Evolutionary conservation across 2,888 invertebrate genomes (phyloP).

Genomic region (Drosophila paramelanica): DNA sequence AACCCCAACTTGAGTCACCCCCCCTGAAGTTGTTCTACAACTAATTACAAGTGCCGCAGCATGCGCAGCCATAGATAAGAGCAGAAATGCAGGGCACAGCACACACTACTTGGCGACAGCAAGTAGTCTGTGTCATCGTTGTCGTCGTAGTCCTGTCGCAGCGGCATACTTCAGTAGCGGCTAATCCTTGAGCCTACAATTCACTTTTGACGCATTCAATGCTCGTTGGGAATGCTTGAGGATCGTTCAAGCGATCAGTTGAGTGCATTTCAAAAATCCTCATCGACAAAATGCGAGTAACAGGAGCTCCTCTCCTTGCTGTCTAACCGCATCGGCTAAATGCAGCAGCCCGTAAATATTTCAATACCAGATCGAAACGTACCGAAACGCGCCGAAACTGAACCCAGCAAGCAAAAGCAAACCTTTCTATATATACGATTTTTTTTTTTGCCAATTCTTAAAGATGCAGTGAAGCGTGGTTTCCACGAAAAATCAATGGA

Average conservation of each 20-base stretch:
- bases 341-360: slow-evolving; percentile 68
- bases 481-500: slow-evolving; percentile 26
- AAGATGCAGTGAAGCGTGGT: slow-evolving; percentile 53
- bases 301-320: slow-evolving; percentile 34
- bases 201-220: slow-evolving; percentile 77
- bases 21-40: slow-evolving; percentile 11
- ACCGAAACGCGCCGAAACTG: slow-evolving; percentile 3
- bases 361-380: slow-evolving; percentile 28
- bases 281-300: slow-evolving; percentile 28
- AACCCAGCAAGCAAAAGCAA: slow-evolving; percentile 9
- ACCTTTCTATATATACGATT: too few relatives aligned
- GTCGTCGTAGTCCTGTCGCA: slow-evolving; percentile 3
- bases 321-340: slow-evolving; percentile 75
- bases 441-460: slow-evolving; percentile 56
- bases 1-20: background rate
- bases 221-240: slow-evolving; percentile 8
- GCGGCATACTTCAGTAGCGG: slow-evolving; percentile 71
- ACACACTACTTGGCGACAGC: slow-evolving; percentile 46
- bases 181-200: slow-evolving; percentile 76
- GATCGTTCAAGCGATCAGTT: slow-evolving; percentile 66
- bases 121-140: slow-evolving; percentile 38
- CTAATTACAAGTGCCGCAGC: slow-evolving; percentile 47
- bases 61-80: slow-evolving; percentile 28
- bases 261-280: slow-evolving; percentile 76
- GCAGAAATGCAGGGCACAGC: background rate